Base-by-base conservation (phyloP, 2,888 invertebrate species). In the Zaprionus obscuricornis region DNA sequence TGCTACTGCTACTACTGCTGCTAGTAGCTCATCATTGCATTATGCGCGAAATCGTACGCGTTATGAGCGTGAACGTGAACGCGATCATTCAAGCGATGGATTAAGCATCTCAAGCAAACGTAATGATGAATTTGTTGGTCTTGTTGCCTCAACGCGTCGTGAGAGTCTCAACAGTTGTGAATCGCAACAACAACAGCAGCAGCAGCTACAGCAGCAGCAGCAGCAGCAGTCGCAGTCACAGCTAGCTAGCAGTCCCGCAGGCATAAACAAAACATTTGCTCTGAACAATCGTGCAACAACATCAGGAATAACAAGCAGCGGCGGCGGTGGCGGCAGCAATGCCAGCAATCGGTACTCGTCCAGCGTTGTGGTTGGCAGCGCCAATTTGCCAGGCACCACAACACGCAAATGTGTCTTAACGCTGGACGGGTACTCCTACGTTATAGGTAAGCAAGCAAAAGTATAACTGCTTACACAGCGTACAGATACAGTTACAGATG, bases 361-460 rank as follows among this genome's bases (percentile, higher is more conserved):
- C 74, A 79, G 88, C 70, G 71, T 68, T 40, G 72, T 63, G 45
- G 66, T 64, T 10, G 57, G 67, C 40, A 45, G 74, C 22, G 66
- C 68, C 62, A 60, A 58, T 16, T 59, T 76, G 20, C 45, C 71
- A 51, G 92, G 92, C 66, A 91, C 92, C 81, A 93, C 93, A 60
- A 92, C 94, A 16, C 92, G 94, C 87, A 95, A 95, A 91, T 96
- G 96, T 91, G 94, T 96, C 66, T 93, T 96, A 71, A 95, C 95
- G 37, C 92, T 96, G 74, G 96, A 96, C 89, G 96, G 96, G 84
- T 96, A 96, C 91, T 95, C 95, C 68, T 96, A 96, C 91, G 95
- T 96, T 82, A 96, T 96, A 92, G 96, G 96, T 96, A 91, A 93
- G 94, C 22, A 16, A 26, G 22, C 5, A 20, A 13, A 17, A 10